These are phyloP conservation scores for Bradypus variegatus DNA, from an alignment of 2,797 vertebrate genomes.

Conservation along the genomic window DNA sequence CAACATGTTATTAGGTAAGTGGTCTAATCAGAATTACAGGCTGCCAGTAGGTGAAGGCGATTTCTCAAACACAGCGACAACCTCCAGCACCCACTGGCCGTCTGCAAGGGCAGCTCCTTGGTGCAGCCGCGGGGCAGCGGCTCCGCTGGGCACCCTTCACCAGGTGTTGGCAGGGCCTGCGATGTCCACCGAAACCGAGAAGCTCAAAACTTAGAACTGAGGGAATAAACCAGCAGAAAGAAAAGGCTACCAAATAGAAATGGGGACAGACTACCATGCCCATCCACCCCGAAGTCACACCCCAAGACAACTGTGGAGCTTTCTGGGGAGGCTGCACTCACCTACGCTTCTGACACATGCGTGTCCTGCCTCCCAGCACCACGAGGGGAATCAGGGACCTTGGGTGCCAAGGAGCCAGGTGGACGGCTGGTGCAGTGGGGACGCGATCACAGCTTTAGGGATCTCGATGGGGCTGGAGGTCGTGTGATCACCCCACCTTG, in stretches of 20 bases:
- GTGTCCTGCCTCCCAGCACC: too few species aligned
- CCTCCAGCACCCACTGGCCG: background rate
- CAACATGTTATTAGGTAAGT: background rate
- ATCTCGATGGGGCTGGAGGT: accelerated
- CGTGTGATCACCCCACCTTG: background rate
- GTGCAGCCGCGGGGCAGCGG: background rate
- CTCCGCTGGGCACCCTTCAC: background rate
- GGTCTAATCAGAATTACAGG: background rate
- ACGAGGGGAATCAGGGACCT: background rate
- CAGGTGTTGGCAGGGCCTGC: too few species aligned
- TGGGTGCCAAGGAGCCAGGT: accelerated
- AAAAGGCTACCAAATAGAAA: background rate
- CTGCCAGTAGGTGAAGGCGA: background rate
- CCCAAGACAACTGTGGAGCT: too few species aligned
- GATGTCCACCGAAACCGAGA: background rate
- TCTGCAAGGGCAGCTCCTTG: background rate
- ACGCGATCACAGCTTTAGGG: background rate
- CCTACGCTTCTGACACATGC: accelerated
- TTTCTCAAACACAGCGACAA: background rate
- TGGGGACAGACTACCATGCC: accelerated
- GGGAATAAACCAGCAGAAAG: background rate
- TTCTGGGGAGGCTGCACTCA: background rate
- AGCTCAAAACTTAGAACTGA: background rate
- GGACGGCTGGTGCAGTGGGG: background rate
- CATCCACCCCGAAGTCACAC: too few species aligned